These are phyloP conservation scores for Holothuria scabra DNA, from an alignment of 53 echinoderm and acorn worm species.

Conservation along the genomic window DNA sequence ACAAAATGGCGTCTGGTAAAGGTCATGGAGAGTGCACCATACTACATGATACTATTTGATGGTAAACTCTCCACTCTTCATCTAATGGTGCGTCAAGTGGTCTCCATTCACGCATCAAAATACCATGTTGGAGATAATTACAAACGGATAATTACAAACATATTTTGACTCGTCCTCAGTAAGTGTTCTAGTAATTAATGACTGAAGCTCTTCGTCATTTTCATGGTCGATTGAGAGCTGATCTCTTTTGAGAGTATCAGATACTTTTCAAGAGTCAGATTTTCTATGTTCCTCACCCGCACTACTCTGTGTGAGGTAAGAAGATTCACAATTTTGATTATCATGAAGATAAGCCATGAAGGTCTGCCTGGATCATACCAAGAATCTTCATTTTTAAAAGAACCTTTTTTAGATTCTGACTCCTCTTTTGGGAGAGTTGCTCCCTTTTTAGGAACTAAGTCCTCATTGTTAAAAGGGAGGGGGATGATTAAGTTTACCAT, in stretches of 20 bases:
- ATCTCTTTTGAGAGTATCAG: neutral
- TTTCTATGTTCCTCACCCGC: neutral
- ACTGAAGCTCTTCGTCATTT: constrained; percentile 9
- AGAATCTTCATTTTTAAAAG: too few relatives aligned
- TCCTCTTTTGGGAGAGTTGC: too few relatives aligned
- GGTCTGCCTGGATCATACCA: neutral
- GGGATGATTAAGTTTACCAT: too few relatives aligned
- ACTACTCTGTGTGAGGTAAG: neutral
- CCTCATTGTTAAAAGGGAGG: too few relatives aligned
- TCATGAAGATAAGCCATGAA: constrained; percentile 1
- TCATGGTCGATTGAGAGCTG: constrained; percentile 37
- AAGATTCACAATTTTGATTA: neutral
- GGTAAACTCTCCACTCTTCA: constrained; percentile 60
- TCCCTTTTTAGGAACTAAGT: too few relatives aligned
- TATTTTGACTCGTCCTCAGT: constrained; percentile 17
- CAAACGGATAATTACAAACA: constrained; percentile 37
- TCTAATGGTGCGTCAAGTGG: constrained; percentile 47
- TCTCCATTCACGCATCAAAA: constrained; percentile 65
- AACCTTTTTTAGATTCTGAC: neutral
- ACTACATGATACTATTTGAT: constrained; percentile 60
- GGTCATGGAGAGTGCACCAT: too few relatives aligned
- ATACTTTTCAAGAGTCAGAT: neutral
- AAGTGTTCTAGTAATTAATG: too few relatives aligned
- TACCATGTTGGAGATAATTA: constrained; percentile 34
- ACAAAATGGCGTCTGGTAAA: too few relatives aligned